Base-by-base conservation (phyloP, 2,888 invertebrate species). In the Meganola albula region DNA sequence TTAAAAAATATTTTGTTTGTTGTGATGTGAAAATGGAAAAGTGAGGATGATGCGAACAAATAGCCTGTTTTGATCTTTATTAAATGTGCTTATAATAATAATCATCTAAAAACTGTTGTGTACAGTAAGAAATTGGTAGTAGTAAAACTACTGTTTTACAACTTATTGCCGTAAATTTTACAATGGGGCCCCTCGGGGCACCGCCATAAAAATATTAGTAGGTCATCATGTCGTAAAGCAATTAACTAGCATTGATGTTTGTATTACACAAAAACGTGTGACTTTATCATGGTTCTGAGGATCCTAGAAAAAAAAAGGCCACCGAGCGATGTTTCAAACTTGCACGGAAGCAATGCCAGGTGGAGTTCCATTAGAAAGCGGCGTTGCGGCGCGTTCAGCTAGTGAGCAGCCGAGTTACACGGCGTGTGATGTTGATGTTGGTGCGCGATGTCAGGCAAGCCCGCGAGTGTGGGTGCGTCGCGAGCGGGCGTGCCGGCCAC, bases 401-500 rank as follows among this genome's bases (percentile, higher is more conserved):
- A 76, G 75, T 74, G 72, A 76, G 75, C 73, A 71, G 74, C 68
- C 63, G 68, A 71, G 73, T 63, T 60, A 63, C 68, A 75, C 68
- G 70, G 74, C 82, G 89, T 89, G 90, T 91, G 90, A 91, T 91
- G 91, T 90, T 89, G 87, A 88, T 88, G 91, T 90, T 89, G 87
- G 88, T 88, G 87, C 87, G 90, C 88, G 87, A 92, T 92, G 91
- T 90, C 91, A 86, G 90, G 90, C 88, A 91, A 92, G 91, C 90
- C 91, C 91, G 91, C 91, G 87, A 89, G 90, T 79, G 87, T 88
- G 82, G 87, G 75, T 85, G 79, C 87, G 77, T 70, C 80, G 74
- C 79, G 85, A 77, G 77, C 79, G 76, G 79, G 76, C 69, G 77
- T 72, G 70, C 74, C 78, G 70, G 77, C 71, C 61, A 74, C 75